Evolutionary conservation across 2,888 invertebrate genomes (phyloP).

Genomic region (Lacanobia oleracea): DNA sequence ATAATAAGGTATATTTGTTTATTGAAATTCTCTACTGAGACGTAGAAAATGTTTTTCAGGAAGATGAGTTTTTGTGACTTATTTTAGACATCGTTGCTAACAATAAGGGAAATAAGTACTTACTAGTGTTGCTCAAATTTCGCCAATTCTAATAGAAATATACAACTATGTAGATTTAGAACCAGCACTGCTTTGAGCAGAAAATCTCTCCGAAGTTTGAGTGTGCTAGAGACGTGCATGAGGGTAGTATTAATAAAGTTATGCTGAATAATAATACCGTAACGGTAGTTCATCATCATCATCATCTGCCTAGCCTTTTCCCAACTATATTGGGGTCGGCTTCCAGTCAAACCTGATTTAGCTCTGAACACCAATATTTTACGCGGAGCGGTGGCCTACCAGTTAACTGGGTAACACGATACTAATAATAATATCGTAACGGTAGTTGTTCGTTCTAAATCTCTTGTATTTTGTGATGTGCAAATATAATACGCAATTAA

Average conservation of each 20-base stretch:
- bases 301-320: too few species aligned
- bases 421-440: slow-evolving; percentile 5
- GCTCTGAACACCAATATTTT: too few species aligned
- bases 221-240: not conserved
- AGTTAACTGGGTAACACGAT: too few species aligned
- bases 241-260: slow-evolving; percentile 21
- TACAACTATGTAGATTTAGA: slow-evolving; percentile 10
- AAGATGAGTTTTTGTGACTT: not conserved
- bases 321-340: too few species aligned
- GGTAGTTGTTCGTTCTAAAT: not conserved
- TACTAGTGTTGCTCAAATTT: too few species aligned
- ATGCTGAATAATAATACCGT: slow-evolving; percentile 21
- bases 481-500: too few species aligned
- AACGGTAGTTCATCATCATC: not conserved
- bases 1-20: slow-evolving; percentile 25
- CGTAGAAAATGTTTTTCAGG: not conserved
- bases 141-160: not conserved
- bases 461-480: slow-evolving; percentile 1
- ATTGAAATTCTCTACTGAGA: slow-evolving; percentile 24
- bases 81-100: not conserved
- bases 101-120: too few species aligned
- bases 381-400: too few species aligned
- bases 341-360: too few species aligned
- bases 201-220: slow-evolving; percentile 5
- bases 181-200: not conserved